Conservation (phyloP, 2,113 vertebrate genomes). For the Platysternon megacephalum region DNA sequence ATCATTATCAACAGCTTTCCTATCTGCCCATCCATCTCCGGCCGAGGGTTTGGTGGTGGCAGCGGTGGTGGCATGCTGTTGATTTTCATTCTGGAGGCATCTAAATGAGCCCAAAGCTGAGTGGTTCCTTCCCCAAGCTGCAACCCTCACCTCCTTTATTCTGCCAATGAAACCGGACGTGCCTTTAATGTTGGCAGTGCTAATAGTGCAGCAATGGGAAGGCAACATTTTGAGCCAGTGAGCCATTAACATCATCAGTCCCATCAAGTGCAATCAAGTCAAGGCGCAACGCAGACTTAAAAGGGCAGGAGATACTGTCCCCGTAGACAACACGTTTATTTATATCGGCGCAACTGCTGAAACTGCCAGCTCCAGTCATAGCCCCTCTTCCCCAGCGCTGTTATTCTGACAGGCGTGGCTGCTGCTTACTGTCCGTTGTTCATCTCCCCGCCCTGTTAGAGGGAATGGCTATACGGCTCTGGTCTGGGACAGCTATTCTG, state of each 20-base stretch:
- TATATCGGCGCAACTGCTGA: accelerated
- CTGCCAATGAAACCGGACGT: neutral
- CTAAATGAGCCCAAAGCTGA: neutral
- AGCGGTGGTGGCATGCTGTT: neutral
- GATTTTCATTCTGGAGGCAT: neutral
- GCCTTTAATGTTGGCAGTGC: slow-evolving; percentile 10
- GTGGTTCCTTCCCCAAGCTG: neutral
- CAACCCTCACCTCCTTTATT: neutral
- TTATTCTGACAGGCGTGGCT: neutral
- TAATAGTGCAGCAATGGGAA: neutral
- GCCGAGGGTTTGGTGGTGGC: neutral
- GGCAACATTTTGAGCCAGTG: neutral
- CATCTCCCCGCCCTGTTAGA: neutral
- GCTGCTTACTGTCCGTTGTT: neutral
- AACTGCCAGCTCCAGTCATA: neutral
- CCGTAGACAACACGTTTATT: neutral
- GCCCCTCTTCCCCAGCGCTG: neutral
- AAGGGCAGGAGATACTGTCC: neutral
- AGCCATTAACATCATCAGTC: slow-evolving; percentile 19
- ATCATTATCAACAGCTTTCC: slow-evolving; percentile 40
- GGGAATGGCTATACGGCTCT: neutral
- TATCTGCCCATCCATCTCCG: neutral
- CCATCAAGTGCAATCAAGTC: neutral
- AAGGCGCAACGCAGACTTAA: neutral
- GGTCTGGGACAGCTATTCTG: neutral